These are phyloP conservation scores for Rhyacophila evoluta DNA, from an alignment of 2,888 invertebrate species.

Conservation along the genomic window DNA sequence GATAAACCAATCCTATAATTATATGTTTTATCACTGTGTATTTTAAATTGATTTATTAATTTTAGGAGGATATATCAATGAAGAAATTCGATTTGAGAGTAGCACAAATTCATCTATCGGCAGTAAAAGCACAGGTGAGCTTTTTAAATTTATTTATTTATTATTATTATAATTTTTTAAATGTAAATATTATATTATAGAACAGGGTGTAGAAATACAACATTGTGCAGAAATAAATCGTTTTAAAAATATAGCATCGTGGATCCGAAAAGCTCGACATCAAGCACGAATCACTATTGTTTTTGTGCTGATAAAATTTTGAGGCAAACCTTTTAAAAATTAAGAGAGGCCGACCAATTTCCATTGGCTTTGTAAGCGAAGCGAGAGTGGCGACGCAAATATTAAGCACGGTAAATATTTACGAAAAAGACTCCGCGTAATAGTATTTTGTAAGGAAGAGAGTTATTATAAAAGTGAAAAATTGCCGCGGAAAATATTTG, in stretches of 20 bases:
- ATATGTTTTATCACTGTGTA: no score
- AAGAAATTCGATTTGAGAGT: conserved; percentile 94
- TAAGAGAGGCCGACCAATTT: background rate
- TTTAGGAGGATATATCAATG: conserved; percentile 92
- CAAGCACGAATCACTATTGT: background rate
- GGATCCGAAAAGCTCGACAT: background rate
- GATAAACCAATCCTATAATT: no score
- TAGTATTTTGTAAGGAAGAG: no score
- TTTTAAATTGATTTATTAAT: no score
- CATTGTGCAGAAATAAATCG: no score
- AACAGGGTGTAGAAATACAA: no score
- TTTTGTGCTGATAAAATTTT: background rate
- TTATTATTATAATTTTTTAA: background rate
- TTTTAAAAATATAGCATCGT: no score
- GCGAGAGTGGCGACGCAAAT: background rate
- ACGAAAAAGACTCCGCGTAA: background rate
- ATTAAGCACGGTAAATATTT: background rate
- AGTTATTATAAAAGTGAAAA: no score
- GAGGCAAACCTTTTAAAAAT: background rate
- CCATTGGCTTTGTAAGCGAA: background rate
- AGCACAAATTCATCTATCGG: conserved; percentile 90
- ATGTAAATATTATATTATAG: background rate
- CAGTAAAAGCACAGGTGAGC: conserved; percentile 91
- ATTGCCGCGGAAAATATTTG: no score
- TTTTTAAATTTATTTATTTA: background rate